Evolutionary conservation across 2,888 invertebrate species (phyloP).

Genomic region (Allacma fusca): DNA sequence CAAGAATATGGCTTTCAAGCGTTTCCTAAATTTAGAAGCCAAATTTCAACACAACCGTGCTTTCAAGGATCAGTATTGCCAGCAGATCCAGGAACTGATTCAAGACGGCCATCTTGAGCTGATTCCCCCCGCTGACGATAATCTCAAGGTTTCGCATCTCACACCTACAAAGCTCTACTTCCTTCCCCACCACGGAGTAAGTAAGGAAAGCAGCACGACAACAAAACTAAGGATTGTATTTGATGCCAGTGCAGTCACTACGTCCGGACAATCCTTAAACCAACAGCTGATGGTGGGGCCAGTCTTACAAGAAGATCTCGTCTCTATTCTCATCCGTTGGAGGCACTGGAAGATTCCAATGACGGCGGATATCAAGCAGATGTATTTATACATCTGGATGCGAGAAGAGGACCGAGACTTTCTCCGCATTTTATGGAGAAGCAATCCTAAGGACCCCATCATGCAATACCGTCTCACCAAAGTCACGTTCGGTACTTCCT

Average conservation of each 20-base stretch:
- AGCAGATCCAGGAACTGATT: too few species aligned
- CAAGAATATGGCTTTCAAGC: too few species aligned
- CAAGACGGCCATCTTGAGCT: too few species aligned
- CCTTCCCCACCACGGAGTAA: slow-evolving; percentile 49
- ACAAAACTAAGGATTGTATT: too few species aligned
- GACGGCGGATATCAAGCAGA: slow-evolving; percentile 63
- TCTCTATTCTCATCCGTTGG: slow-evolving; percentile 62
- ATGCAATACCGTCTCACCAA: slow-evolving; percentile 53
- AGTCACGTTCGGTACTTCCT: slow-evolving; percentile 62
- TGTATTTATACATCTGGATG: slow-evolving; percentile 62
- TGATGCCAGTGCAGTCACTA: slow-evolving; percentile 48
- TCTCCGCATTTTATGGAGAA: slow-evolving; percentile 63
- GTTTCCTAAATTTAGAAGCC: too few species aligned
- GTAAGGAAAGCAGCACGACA: slow-evolving; percentile 43
- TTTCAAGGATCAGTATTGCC: too few species aligned
- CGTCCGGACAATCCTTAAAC: slow-evolving; percentile 35
- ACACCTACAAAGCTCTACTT: slow-evolving; percentile 26
- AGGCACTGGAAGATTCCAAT: slow-evolving; percentile 61
- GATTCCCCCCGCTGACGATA: too few species aligned
- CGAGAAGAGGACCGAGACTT: slow-evolving; percentile 59
- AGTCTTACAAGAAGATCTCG: slow-evolving; percentile 62
- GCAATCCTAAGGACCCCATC: slow-evolving; percentile 49
- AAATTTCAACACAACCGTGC: too few species aligned
- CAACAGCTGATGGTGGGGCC: slow-evolving; percentile 62
- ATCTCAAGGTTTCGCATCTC: too few species aligned